A percentile compares a stretch with the other conserved stretches of the same genome.
Evolutionary conservation across 2,113 vertebrate species (phyloP).

Genomic region (Rostratula benghalensis): DNA sequence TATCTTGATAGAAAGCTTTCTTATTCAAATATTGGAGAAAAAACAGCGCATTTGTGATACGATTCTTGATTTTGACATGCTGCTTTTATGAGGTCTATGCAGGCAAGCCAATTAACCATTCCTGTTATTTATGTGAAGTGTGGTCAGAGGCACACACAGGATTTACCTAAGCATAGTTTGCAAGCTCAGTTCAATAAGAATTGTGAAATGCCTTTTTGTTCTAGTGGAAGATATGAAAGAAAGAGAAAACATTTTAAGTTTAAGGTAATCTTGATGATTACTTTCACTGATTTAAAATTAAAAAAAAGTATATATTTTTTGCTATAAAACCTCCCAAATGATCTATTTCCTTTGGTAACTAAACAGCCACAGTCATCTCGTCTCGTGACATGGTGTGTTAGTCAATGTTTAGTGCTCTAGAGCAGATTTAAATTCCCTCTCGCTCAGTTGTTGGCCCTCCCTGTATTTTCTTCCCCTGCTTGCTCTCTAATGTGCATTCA

Average conservation of each 20-base stretch:
- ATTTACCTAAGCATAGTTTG: neutral
- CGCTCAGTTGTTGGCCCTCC: neutral
- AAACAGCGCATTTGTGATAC: neutral
- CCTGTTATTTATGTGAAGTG: neutral
- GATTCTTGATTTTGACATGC: neutral
- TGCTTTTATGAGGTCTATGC: neutral
- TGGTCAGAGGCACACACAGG: neutral
- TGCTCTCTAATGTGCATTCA: fast-evolving
- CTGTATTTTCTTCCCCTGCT: neutral
- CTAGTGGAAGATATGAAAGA: neutral
- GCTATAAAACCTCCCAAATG: neutral
- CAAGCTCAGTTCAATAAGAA: neutral
- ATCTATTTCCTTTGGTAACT: neutral
- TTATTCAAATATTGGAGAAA: neutral
- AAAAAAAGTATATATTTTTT: fast-evolving
- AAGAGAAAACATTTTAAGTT: neutral
- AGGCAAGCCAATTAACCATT: fast-evolving
- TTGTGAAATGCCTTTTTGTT: neutral
- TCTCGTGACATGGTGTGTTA: fast-evolving
- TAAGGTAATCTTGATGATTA: fast-evolving
- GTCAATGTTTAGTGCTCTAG: fast-evolving
- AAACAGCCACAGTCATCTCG: too few relatives aligned
- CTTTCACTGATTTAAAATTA: neutral
- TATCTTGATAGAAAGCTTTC: neutral
- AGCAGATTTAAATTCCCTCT: neutral